A percentile compares a stretch with the other conserved stretches of the same genome.
Evolutionary conservation across 2,797 vertebrate species (phyloP).

Genomic region (Fistularia tabacaria): DNA sequence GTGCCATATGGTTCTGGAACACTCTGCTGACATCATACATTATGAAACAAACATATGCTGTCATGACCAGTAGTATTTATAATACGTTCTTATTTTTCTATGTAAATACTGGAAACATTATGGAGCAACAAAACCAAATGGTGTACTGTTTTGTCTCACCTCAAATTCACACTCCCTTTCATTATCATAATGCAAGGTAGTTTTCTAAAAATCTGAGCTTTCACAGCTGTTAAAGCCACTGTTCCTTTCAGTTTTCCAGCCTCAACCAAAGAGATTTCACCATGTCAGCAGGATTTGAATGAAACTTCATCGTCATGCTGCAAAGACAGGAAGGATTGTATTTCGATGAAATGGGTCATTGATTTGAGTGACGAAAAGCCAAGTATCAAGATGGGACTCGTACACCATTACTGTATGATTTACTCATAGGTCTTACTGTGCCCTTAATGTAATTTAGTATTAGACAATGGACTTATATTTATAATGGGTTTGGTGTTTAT

Average conservation of each 20-base stretch:
- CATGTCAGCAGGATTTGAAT: conserved; percentile 55
- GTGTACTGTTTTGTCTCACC: conserved; percentile 5
- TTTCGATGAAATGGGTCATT: conserved; percentile 74
- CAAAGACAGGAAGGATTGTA: conserved; percentile 66
- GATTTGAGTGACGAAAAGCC: conserved; percentile 73
- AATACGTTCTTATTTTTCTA: conserved; percentile 38
- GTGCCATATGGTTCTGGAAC: conserved; percentile 67
- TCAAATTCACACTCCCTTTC: conserved; percentile 4
- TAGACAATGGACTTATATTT: conserved; percentile 24
- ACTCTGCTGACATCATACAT: conserved; percentile 67
- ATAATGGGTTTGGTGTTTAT: conserved; percentile 8
- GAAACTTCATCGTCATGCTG: conserved; percentile 58
- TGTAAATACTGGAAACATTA: conserved; percentile 33
- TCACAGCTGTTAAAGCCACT: conserved; percentile 9
- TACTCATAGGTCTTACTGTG: background rate
- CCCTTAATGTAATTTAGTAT: conserved; percentile 4
- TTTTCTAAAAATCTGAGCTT: conserved; percentile 3
- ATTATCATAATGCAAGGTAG: conserved; percentile 1
- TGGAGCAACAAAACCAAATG: conserved; percentile 10
- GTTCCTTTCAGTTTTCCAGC: conserved; percentile 13
- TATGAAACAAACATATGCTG: conserved; percentile 71
- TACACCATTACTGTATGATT: conserved; percentile 43
- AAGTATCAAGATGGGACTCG: conserved; percentile 41
- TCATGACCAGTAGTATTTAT: conserved; percentile 42
- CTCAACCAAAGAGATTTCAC: conserved; percentile 45